A percentile compares a stretch with the other conserved stretches of the same genome.
Conservation (phyloP, 2,113 vertebrate species). For the Epinephelus fuscoguttatus region DNA sequence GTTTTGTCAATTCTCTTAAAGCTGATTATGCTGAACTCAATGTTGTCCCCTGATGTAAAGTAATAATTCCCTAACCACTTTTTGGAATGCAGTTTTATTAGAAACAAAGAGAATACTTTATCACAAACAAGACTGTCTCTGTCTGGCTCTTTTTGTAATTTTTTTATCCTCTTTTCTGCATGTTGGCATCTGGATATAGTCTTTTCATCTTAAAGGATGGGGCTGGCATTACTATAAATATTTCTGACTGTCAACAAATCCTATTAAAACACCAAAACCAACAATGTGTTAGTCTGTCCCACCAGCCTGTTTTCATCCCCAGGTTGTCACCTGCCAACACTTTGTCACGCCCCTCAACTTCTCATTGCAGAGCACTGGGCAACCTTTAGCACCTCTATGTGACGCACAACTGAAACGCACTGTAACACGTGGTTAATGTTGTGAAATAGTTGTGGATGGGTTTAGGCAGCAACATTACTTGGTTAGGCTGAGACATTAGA, state of each 20-base stretch:
- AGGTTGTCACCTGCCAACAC: too few relatives aligned
- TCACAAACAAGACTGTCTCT: not conserved
- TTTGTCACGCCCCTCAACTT: too few relatives aligned
- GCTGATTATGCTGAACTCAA: constrained; percentile 30
- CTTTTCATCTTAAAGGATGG: not conserved
- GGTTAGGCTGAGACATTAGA: too few relatives aligned
- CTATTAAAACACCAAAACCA: not conserved
- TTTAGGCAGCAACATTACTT: too few relatives aligned
- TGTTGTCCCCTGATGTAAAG: constrained; percentile 10
- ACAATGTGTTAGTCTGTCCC: not conserved
- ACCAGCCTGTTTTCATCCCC: too few relatives aligned
- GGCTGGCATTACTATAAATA: not conserved
- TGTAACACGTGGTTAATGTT: too few relatives aligned
- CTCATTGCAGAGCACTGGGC: too few relatives aligned
- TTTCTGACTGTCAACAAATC: not conserved
- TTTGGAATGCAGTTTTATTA: constrained; percentile 16
- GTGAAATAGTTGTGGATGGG: too few relatives aligned
- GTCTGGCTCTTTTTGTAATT: not conserved
- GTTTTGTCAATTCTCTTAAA: constrained; percentile 53
- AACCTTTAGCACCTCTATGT: too few relatives aligned
- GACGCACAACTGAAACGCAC: too few relatives aligned
- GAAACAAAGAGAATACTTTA: constrained; percentile 15
- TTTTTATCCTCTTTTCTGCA: not conserved
- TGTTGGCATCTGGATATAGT: not conserved
- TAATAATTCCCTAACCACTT: constrained; percentile 6